Evolutionary conservation across 2,888 invertebrate genomes (phyloP).

Genomic region (Acanthopleura granulata): DNA sequence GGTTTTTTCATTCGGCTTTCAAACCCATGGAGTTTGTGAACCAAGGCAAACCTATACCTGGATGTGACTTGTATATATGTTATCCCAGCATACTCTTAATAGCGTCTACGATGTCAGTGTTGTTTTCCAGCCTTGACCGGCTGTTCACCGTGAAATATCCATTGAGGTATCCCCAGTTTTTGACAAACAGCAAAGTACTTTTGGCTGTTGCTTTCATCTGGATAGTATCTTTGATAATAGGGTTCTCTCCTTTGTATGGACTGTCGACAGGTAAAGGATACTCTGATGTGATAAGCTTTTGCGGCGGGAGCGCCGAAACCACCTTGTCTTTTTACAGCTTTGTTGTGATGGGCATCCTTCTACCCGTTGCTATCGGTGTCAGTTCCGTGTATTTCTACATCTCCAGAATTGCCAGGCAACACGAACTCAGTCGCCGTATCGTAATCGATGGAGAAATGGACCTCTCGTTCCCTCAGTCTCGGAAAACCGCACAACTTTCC

Average conservation of each 20-base stretch:
- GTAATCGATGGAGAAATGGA: neutral
- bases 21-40: neutral
- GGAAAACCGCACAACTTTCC: neutral
- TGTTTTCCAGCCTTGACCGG: neutral
- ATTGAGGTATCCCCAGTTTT: neutral
- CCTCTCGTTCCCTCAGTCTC: neutral
- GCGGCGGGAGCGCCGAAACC: neutral
- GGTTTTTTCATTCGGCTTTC: neutral
- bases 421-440: neutral
- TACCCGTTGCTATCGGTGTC: neutral
- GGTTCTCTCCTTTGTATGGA: neutral
- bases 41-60: neutral
- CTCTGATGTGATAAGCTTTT: neutral
- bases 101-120: neutral
- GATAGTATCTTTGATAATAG: neutral
- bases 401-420: neutral
- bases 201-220: neutral
- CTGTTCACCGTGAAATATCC: neutral
- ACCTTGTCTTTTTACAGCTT: neutral
- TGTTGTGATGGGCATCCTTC: neutral
- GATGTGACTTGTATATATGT: neutral
- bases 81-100: neutral
- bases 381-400: neutral
- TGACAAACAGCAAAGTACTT: neutral
- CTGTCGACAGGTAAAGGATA: neutral